phyloP scores from a whole-genome alignment of 1,140 invertebrate genomes.

The Eufriesea mexicana region DNA sequence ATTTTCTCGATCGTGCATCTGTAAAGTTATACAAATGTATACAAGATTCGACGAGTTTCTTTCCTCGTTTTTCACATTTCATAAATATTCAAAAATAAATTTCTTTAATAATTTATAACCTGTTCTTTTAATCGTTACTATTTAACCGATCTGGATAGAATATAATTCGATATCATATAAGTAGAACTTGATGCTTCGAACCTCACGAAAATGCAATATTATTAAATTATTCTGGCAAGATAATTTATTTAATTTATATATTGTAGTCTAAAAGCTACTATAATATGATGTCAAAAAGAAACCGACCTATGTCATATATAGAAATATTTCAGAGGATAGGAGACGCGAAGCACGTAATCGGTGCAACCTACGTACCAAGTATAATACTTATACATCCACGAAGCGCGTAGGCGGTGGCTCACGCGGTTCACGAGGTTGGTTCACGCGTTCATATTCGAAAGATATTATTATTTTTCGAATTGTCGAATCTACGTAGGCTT shows the following conservation, averaged over 20 bases:
- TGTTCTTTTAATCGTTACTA: not conserved
- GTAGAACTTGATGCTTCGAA: too few relatives aligned
- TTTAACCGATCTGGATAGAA: not conserved
- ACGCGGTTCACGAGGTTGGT: not conserved
- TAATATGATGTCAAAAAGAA: not conserved
- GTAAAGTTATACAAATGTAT: too few relatives aligned
- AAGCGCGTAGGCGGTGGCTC: constrained; percentile 25
- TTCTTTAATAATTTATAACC: too few relatives aligned
- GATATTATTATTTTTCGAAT: constrained; percentile 5
- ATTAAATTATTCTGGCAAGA: not conserved
- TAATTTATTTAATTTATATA: too few relatives aligned
- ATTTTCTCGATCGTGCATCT: not conserved
- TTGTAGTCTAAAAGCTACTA: too few relatives aligned
- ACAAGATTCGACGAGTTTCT: too few relatives aligned
- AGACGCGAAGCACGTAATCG: constrained; percentile 6
- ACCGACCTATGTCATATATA: not conserved
- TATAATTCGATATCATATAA: too few relatives aligned
- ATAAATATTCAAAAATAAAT: too few relatives aligned
- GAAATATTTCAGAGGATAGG: not conserved
- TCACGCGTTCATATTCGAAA: not conserved
- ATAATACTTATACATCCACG: not conserved
- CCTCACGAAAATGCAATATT: too few relatives aligned
- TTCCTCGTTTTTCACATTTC: too few relatives aligned
- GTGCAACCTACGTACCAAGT: not conserved
- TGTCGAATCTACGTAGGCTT: not conserved